Conservation (phyloP, 2,888 invertebrate genomes). For the Craniophora ligustri region DNA sequence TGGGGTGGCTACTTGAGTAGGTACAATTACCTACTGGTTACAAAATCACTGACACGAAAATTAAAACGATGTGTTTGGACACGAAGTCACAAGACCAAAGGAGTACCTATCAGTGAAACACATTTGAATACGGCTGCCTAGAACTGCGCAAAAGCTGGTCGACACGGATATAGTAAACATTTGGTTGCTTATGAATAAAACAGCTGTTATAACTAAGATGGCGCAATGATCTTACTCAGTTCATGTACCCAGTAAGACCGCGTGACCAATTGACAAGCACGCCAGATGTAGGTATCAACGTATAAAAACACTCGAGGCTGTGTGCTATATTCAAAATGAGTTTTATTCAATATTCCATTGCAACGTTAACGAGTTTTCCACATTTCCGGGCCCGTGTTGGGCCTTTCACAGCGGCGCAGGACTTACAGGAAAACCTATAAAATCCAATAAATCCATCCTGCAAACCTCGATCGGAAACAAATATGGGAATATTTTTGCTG, state of each 20-base stretch:
- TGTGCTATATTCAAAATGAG: slow-evolving; percentile 8
- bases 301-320: slow-evolving; percentile 31
- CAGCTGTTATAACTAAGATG: slow-evolving; percentile 64
- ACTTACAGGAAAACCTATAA: slow-evolving; percentile 1
- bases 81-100: slow-evolving; percentile 19
- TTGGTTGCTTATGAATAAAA: slow-evolving; percentile 59
- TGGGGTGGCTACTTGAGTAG: slow-evolving; percentile 36
- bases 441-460: slow-evolving; percentile 4
- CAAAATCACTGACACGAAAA: slow-evolving; percentile 44
- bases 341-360: neutral
- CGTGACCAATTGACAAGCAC: slow-evolving; percentile 61
- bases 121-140: slow-evolving; percentile 14
- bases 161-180: slow-evolving; percentile 40
- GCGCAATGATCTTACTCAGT: slow-evolving; percentile 54
- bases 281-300: slow-evolving; percentile 55
- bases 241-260: slow-evolving; percentile 40
- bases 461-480: neutral
- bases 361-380: neutral
- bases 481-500: neutral
- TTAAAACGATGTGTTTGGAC: slow-evolving; percentile 14
- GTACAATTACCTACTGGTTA: slow-evolving; percentile 32
- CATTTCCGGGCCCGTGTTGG: neutral
- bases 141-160: slow-evolving; percentile 32
- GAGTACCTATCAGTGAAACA: slow-evolving; percentile 6
- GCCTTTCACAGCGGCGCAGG: neutral